Evolutionary conservation across 2,113 vertebrate species (phyloP).

Genomic region (Hippocampus abdominalis): DNA sequence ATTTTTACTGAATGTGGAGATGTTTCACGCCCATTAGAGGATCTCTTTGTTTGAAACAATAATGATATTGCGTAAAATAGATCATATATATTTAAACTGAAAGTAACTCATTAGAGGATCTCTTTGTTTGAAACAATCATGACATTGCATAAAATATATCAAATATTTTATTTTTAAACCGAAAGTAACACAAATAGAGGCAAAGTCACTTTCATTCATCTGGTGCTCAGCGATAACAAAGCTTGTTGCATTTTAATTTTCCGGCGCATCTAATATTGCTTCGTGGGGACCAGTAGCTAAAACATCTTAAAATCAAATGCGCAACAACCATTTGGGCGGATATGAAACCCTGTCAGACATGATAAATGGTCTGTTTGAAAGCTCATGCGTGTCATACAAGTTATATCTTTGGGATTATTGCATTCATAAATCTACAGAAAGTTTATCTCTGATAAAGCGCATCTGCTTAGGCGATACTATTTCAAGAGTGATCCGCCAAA

Average conservation of each 20-base stretch:
- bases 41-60: neutral
- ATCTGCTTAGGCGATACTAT: neutral
- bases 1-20: constrained; percentile 44
- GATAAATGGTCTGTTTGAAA: neutral
- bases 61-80: neutral
- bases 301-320: neutral
- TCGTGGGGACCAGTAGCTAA: neutral
- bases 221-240: neutral
- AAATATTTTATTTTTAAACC: too few species aligned
- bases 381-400: neutral
- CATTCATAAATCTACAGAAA: neutral
- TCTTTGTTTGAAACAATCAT: too few species aligned
- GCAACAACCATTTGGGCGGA: neutral
- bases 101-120: too few species aligned
- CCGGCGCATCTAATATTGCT: neutral
- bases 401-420: neutral
- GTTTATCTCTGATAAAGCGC: constrained; percentile 2
- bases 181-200: neutral
- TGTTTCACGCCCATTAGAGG: too few species aligned
- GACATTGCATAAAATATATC: too few species aligned
- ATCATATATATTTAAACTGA: too few species aligned
- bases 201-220: neutral
- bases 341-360: neutral
- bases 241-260: neutral
- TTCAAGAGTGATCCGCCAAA: neutral